A percentile compares a stretch with the other conserved stretches of the same genome.
Conservation (phyloP, 2,113 vertebrate species). For the Leptobrachium ailaonicum region DNA sequence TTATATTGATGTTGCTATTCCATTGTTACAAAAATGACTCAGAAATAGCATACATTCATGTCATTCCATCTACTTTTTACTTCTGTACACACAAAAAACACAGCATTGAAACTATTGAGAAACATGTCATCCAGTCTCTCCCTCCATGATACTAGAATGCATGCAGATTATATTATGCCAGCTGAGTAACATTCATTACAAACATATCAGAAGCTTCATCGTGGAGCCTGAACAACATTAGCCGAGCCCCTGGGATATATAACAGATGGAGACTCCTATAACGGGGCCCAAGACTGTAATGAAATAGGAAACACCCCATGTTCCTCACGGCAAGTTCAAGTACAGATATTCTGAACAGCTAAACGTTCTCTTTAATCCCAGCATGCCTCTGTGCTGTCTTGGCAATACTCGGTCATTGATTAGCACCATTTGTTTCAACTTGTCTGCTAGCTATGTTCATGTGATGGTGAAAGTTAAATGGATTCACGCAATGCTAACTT, state of each 20-base stretch:
- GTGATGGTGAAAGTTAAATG: background rate
- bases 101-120: no score
- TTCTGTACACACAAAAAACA: no score
- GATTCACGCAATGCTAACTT: background rate
- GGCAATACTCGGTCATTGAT: constrained; percentile 17
- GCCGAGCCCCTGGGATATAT: constrained; percentile 20
- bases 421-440: constrained; percentile 36
- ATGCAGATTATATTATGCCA: background rate
- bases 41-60: no score
- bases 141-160: background rate
- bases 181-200: constrained; percentile 5
- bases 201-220: background rate
- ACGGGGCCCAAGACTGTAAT: constrained; percentile 35
- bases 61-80: no score
- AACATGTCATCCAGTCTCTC: background rate
- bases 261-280: constrained; percentile 35
- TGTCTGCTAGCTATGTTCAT: constrained; percentile 23
- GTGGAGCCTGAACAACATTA: constrained; percentile 28
- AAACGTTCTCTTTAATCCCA: constrained; percentile 5
- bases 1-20: no score
- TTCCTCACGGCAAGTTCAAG: constrained; percentile 7
- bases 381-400: constrained; percentile 1
- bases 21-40: no score
- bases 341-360: constrained; percentile 26
- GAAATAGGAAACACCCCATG: constrained; percentile 39